Evolutionary conservation across 2,888 invertebrate genomes (phyloP).

Genomic region (Himalopsyche anomala): DNA sequence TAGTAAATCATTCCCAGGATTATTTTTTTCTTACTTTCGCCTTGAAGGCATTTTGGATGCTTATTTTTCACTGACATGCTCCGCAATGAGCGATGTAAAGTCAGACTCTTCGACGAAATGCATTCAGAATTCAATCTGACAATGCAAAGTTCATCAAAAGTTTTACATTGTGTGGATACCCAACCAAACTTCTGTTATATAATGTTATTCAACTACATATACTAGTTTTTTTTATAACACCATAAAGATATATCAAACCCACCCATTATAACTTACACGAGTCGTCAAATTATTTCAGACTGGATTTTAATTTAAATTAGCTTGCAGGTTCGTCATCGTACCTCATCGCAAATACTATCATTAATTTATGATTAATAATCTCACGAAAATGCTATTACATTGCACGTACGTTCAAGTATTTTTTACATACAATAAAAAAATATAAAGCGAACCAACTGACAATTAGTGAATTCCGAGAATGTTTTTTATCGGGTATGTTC

Average conservation of each 20-base stretch:
- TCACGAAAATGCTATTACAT: constrained; percentile 43
- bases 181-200: no score
- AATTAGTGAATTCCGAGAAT: constrained; percentile 40
- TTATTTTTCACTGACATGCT: no score
- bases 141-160: no score
- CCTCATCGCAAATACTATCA: constrained; percentile 29
- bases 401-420: constrained; percentile 32
- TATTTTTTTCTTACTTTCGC: no score
- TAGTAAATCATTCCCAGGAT: no score
- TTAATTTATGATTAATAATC: constrained; percentile 43
- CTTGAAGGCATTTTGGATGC: no score
- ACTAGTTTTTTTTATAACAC: neutral
- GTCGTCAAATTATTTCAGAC: constrained; percentile 35
- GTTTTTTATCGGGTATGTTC: constrained; percentile 20
- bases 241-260: neutral
- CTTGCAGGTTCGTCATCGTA: constrained; percentile 40
- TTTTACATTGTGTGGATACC: no score
- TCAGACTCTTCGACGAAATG: no score
- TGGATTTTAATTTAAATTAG: constrained; percentile 40
- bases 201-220: neutral
- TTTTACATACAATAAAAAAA: constrained; percentile 32
- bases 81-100: no score
- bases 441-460: constrained; percentile 38
- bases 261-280: neutral
- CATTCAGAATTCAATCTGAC: no score